Evolutionary conservation across 2,113 vertebrate species (phyloP).

Genomic region (Neodon shergylaensis): DNA sequence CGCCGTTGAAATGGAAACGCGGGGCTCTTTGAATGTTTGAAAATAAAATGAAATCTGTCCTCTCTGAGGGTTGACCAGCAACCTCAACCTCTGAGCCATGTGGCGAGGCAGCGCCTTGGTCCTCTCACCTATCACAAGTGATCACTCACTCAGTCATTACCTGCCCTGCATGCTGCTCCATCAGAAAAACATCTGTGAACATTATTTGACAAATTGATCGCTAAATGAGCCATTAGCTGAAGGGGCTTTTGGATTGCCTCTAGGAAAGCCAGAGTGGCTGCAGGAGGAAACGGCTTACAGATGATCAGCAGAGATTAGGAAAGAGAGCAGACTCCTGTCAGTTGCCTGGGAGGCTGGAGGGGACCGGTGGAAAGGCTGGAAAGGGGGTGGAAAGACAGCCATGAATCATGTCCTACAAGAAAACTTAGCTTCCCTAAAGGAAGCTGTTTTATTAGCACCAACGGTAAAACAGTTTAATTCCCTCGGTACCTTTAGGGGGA

Average conservation of each 20-base stretch:
- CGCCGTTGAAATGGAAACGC: conserved; percentile 51
- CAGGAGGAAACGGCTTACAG: conserved; percentile 80
- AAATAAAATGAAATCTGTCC: conserved; percentile 31
- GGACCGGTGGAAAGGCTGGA: background rate
- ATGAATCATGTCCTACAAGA: conserved; percentile 78
- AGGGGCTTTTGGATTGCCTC: conserved; percentile 77
- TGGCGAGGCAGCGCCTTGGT: conserved; percentile 54
- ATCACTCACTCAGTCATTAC: conserved; percentile 79
- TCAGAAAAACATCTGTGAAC: conserved; percentile 84
- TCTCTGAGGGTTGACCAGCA: conserved; percentile 52
- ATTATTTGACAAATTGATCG: conserved; percentile 86
- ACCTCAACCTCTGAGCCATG: background rate
- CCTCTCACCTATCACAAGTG: conserved; percentile 58
- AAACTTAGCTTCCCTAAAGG: conserved; percentile 81
- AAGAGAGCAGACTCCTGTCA: conserved; percentile 30
- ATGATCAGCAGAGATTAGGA: conserved; percentile 75
- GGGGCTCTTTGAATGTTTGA: background rate
- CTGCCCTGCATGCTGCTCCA: conserved; percentile 65
- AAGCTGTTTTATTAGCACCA: conserved; percentile 82
- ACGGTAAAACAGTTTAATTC: conserved; percentile 85
- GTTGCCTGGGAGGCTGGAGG: background rate
- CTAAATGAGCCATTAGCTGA: conserved; percentile 84
- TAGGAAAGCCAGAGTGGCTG: conserved; percentile 79
- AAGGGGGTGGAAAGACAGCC: background rate
- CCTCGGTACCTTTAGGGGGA: conserved; percentile 81